Percentiles rank a stretch among this genome's conserved stretches.
These are phyloP conservation scores for Sebastes diaconus DNA, from an alignment of 2,797 vertebrate species.

Conservation along the genomic window DNA sequence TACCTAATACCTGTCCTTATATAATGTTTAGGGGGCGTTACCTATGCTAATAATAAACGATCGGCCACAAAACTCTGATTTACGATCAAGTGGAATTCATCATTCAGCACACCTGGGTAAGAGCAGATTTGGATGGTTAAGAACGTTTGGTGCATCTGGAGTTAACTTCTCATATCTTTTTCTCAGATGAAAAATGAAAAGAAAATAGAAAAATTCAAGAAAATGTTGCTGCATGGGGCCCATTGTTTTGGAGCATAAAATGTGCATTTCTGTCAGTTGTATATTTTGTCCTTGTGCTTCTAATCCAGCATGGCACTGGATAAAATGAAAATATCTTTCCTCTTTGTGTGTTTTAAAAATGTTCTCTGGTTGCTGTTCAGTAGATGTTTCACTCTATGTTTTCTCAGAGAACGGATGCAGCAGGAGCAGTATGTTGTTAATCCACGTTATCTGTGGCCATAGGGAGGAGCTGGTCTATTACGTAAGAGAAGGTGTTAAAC, in stretches of 20 bases:
- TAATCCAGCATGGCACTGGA: background rate
- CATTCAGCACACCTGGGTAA: no score
- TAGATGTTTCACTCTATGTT: background rate
- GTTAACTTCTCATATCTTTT: no score
- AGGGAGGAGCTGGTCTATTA: conserved; percentile 1
- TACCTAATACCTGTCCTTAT: no score
- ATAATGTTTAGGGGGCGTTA: no score
- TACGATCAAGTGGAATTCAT: no score
- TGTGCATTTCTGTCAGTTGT: background rate
- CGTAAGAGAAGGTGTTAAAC: conserved; percentile 21
- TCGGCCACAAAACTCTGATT: no score
- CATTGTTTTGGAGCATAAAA: background rate
- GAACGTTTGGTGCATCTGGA: no score
- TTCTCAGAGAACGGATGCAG: background rate
- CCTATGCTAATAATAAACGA: no score
- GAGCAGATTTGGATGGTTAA: no score
- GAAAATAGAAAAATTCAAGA: no score
- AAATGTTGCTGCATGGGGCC: no score
- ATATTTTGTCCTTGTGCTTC: background rate
- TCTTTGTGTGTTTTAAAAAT: background rate
- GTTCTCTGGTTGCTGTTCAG: background rate
- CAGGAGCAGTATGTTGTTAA: conserved; percentile 9
- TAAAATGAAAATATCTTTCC: background rate
- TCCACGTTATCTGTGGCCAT: conserved; percentile 2
- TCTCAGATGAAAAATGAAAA: no score